Evolutionary conservation across 2,797 vertebrate species (phyloP).

Genomic region (Gambelia wislizenii): DNA sequence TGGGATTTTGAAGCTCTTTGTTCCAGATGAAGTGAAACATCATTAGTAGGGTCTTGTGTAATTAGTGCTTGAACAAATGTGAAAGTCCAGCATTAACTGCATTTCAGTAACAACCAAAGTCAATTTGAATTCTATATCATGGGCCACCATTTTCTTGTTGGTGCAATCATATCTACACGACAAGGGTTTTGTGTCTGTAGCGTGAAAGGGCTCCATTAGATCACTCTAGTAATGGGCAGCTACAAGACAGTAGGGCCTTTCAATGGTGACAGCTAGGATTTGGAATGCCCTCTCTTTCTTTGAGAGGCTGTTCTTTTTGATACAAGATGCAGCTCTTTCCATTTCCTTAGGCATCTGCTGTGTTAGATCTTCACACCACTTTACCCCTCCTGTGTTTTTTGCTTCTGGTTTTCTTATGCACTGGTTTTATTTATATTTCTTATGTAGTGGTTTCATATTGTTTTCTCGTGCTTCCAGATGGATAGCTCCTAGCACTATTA

Average conservation of each 20-base stretch:
- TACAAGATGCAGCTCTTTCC: too few species aligned
- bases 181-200: background rate
- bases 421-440: background rate
- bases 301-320: too few species aligned
- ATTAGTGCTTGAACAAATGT: background rate
- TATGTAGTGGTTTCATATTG: background rate
- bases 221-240: background rate
- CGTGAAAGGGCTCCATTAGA: background rate
- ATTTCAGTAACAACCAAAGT: background rate
- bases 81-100: background rate
- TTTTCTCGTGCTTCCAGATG: background rate
- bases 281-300: too few species aligned
- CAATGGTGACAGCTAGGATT: too few species aligned
- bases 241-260: too few species aligned
- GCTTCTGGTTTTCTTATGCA: too few species aligned
- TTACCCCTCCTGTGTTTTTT: background rate
- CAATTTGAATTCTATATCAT: background rate
- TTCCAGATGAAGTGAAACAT: background rate
- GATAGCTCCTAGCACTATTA: too few species aligned
- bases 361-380: background rate
- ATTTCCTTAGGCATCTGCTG: background rate
- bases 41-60: background rate
- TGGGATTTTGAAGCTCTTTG: background rate
- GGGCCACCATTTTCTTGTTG: background rate
- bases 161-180: background rate